These are phyloP conservation scores for Zaprionus lachaisei DNA, from an alignment of 1,140 invertebrate species.

Conservation along the genomic window DNA sequence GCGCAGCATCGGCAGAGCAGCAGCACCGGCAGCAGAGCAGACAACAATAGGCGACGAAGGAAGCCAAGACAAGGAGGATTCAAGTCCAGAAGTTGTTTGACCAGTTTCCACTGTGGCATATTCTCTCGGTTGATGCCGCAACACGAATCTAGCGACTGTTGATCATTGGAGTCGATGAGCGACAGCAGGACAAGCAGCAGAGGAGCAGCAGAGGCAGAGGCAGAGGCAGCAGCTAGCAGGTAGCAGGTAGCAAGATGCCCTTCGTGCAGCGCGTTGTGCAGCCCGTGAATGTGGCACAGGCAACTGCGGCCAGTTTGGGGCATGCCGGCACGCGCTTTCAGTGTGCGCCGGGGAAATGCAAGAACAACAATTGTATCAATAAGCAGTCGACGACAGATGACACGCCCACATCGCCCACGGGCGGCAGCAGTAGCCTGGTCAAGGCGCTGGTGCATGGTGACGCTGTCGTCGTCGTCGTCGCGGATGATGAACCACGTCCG, in stretches of 20 bases:
- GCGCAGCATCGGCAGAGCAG: slow-evolving; percentile 40
- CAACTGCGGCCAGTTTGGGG: slow-evolving; percentile 85
- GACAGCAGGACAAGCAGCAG: neutral
- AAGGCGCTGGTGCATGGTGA: slow-evolving; percentile 53
- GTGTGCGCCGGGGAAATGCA: slow-evolving; percentile 76
- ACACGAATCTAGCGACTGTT: slow-evolving; percentile 22
- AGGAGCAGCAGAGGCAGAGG: neutral
- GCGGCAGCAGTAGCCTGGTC: slow-evolving; percentile 19
- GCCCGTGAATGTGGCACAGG: slow-evolving; percentile 89
- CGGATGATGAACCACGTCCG: slow-evolving; percentile 49
- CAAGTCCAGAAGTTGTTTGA: slow-evolving; percentile 79
- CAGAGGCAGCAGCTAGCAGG: slow-evolving; percentile 24
- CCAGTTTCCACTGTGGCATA: slow-evolving; percentile 56
- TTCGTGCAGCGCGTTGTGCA: slow-evolving; percentile 90
- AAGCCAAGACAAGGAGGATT: slow-evolving; percentile 52
- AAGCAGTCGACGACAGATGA: slow-evolving; percentile 50
- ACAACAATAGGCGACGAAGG: slow-evolving; percentile 65
- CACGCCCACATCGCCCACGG: slow-evolving; percentile 28
- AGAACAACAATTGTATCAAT: slow-evolving; percentile 83
- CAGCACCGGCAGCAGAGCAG: slow-evolving; percentile 44
- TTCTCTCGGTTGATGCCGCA: slow-evolving; percentile 16
- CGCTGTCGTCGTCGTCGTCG: slow-evolving; percentile 16
- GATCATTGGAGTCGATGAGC: slow-evolving; percentile 34
- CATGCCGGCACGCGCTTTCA: slow-evolving; percentile 67
- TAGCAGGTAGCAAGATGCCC: slow-evolving; percentile 86